phyloP scores from a whole-genome alignment of 1,140 invertebrate genomes.

The Drosophila sucinea region DNA sequence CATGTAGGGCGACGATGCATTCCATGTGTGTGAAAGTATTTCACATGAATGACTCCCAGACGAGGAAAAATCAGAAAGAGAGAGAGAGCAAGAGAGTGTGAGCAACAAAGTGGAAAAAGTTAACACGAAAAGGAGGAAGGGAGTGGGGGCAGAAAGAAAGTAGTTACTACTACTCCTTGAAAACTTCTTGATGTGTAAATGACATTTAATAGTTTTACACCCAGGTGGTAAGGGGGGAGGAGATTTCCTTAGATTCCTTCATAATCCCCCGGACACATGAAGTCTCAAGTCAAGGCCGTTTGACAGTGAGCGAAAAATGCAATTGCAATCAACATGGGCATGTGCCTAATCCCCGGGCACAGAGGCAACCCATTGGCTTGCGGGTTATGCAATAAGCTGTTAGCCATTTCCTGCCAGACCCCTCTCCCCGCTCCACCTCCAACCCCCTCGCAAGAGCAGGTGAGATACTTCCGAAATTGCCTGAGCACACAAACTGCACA shows the following conservation, averaged over 20 bases:
- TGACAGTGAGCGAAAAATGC: conserved; percentile 2
- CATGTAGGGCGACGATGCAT: conserved; percentile 36
- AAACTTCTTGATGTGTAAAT: conserved; percentile 49
- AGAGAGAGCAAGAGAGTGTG: not conserved
- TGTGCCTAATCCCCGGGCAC: conserved; percentile 33
- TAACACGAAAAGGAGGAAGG: conserved; percentile 44
- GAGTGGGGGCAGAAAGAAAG: not conserved
- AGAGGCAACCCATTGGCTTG: conserved; percentile 42
- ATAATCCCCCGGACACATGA: not conserved
- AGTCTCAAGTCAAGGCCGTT: conserved; percentile 12
- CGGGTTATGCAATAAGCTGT: conserved; percentile 69
- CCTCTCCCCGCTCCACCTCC: not conserved
- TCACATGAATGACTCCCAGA: conserved; percentile 3
- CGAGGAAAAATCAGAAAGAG: not conserved
- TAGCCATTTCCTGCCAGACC: conserved; percentile 38
- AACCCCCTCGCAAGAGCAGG: conserved; percentile 35
- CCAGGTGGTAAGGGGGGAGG: not conserved
- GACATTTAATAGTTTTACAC: conserved; percentile 34
- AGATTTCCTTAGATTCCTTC: not conserved
- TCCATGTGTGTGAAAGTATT: conserved; percentile 26
- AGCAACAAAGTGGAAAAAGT: conserved; percentile 66
- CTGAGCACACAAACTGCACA: conserved; percentile 55
- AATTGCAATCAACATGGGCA: conserved; percentile 7
- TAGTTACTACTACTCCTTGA: conserved; percentile 33
- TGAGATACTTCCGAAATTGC: conserved; percentile 59